Conservation (phyloP, 1,140 invertebrate genomes). For the Cyclargus thomasi region DNA sequence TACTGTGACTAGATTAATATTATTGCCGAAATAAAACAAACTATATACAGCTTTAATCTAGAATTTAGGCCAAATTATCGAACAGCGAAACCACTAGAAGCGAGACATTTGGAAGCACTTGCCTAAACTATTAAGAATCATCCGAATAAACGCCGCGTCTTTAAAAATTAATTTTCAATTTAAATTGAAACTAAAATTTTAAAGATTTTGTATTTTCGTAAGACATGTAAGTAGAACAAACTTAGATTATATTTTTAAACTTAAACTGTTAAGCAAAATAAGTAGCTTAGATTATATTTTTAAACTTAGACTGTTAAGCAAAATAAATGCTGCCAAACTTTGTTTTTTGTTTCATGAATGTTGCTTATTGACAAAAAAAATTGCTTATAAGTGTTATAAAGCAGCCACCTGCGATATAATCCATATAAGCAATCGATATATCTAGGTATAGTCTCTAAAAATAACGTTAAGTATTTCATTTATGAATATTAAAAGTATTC, state of each 20-base stretch:
- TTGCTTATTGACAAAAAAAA: no score
- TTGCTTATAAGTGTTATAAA: no score
- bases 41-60: conserved; percentile 1
- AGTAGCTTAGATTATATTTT: no score
- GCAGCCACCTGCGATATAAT: neutral
- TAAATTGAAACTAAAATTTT: neutral
- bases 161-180: conserved; percentile 1
- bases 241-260: no score
- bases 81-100: neutral
- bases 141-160: neutral
- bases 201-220: conserved; percentile 3
- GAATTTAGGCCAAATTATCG: conserved; percentile 1
- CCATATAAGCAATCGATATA: neutral
- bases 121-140: neutral
- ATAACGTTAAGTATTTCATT: neutral
- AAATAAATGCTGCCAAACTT: neutral
- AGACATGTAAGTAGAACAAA: no score
- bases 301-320: neutral
- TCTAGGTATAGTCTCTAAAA: neutral
- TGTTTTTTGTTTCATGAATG: neutral
- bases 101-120: neutral
- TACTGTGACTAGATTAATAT: neutral
- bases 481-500: neutral
- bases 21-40: neutral
- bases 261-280: neutral